Conservation (phyloP, 1,140 invertebrate species). For the Eupristina koningsbergeri region DNA sequence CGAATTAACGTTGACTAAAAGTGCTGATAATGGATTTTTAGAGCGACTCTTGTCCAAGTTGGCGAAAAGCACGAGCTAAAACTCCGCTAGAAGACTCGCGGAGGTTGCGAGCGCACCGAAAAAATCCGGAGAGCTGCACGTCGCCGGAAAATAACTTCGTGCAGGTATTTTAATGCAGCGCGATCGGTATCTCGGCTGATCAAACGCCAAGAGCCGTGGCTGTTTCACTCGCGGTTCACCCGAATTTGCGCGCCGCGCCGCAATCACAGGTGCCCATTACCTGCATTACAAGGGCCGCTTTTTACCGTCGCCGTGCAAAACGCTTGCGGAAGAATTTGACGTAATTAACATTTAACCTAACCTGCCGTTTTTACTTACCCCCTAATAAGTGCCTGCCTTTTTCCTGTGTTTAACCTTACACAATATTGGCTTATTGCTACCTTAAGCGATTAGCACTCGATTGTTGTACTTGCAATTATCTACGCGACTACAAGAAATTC, state of each 20-base stretch:
- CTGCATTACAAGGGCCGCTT: not conserved
- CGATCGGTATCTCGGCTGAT: constrained; percentile 37
- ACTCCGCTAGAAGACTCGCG: not conserved
- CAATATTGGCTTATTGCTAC: not conserved
- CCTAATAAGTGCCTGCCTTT: not conserved
- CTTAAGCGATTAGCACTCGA: no score
- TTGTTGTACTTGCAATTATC: no score
- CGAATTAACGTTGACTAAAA: no score
- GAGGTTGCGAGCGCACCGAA: not conserved
- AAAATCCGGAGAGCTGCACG: constrained; percentile 1
- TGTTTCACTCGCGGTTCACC: not conserved
- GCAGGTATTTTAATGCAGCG: constrained; percentile 49
- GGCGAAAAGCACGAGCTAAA: no score
- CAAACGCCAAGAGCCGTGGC: constrained; percentile 26
- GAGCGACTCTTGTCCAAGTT: no score
- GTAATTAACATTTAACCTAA: not conserved
- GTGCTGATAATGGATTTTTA: no score
- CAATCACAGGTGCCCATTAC: not conserved
- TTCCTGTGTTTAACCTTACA: not conserved
- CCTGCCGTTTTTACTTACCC: not conserved
- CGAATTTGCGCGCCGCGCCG: not conserved
- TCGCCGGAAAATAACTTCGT: constrained; percentile 46
- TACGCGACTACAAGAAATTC: no score
- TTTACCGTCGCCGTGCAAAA: not conserved
- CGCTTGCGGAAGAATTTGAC: not conserved